Evolutionary conservation across 2,888 invertebrate genomes (phyloP).

Genomic region (Hirtodrosophila cameraria): DNA sequence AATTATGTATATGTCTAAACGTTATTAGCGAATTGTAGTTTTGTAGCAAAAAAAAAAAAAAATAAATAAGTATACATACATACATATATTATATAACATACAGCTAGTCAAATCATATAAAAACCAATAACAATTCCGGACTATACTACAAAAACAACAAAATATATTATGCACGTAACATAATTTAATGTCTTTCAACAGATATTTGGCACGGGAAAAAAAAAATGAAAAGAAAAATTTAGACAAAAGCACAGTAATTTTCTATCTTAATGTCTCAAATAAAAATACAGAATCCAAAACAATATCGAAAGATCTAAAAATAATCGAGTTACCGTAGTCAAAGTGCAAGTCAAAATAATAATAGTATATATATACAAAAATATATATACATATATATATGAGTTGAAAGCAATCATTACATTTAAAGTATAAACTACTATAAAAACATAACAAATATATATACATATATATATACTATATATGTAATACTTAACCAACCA

Average conservation of each 20-base stretch:
- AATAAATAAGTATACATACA: slow-evolving; percentile 29
- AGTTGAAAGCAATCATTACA: slow-evolving; percentile 77
- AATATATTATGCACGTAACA: slow-evolving; percentile 26
- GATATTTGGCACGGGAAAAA: no score
- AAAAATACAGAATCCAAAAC: not conserved
- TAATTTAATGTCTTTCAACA: no score
- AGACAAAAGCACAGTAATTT: no score
- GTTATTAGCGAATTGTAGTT: slow-evolving; percentile 54
- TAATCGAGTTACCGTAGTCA: slow-evolving; percentile 12
- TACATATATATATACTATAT: slow-evolving; percentile 2
- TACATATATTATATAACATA: slow-evolving; percentile 23
- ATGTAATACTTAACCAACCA: slow-evolving; percentile 40
- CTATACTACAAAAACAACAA: slow-evolving; percentile 7
- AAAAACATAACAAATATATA: no score
- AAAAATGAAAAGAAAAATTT: no score
- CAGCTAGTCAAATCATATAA: not conserved
- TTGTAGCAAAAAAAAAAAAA: slow-evolving; percentile 47
- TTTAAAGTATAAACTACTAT: slow-evolving; percentile 55
- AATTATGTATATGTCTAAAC: slow-evolving; percentile 32
- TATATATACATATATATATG: slow-evolving; percentile 51
- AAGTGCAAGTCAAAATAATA: slow-evolving; percentile 32
- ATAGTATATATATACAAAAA: not conserved
- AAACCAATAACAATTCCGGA: slow-evolving; percentile 14
- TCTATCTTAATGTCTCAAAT: no score
- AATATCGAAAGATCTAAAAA: not conserved